Conservation (phyloP, 1,140 invertebrate species). For the Drosophila ficusphila region DNA sequence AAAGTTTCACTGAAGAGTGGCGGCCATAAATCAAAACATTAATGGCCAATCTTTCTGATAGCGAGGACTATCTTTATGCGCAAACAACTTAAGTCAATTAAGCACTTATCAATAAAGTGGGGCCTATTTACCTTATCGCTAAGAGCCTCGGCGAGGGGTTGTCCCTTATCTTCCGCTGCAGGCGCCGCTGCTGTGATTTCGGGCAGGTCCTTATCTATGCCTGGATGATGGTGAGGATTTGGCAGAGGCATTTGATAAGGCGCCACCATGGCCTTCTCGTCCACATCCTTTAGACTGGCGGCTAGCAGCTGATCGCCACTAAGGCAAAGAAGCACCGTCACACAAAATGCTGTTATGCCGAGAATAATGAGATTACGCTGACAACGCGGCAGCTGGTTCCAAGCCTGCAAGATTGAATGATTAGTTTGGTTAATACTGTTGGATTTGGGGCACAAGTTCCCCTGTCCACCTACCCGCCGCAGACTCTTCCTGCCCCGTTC, state of each 20-base stretch:
- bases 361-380: slow-evolving; percentile 90
- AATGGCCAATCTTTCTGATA: slow-evolving; percentile 18
- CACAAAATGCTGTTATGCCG: slow-evolving; percentile 71
- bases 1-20: neutral
- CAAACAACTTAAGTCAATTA: neutral
- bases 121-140: slow-evolving; percentile 54
- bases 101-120: slow-evolving; percentile 16
- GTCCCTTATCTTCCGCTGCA: slow-evolving; percentile 15
- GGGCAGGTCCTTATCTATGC: slow-evolving; percentile 18
- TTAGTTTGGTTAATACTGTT: slow-evolving; percentile 6
- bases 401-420: slow-evolving; percentile 86
- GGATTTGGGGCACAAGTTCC: neutral
- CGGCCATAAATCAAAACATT: slow-evolving; percentile 19
- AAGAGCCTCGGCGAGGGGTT: neutral
- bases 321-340: slow-evolving; percentile 66
- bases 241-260: slow-evolving; percentile 50
- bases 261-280: slow-evolving; percentile 23
- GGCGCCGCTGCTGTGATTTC: slow-evolving; percentile 15
- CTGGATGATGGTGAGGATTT: slow-evolving; percentile 55
- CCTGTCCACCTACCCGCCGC: slow-evolving; percentile 50
- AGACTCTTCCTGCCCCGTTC: slow-evolving; percentile 65
- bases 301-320: slow-evolving; percentile 64
- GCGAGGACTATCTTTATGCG: slow-evolving; percentile 13
- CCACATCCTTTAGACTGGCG: slow-evolving; percentile 35
- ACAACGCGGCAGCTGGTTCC: slow-evolving; percentile 93